A percentile compares a stretch with the other conserved stretches of the same genome.
Conservation (phyloP, 2,888 invertebrate species). For the Caenorhabditis sp. region DNA sequence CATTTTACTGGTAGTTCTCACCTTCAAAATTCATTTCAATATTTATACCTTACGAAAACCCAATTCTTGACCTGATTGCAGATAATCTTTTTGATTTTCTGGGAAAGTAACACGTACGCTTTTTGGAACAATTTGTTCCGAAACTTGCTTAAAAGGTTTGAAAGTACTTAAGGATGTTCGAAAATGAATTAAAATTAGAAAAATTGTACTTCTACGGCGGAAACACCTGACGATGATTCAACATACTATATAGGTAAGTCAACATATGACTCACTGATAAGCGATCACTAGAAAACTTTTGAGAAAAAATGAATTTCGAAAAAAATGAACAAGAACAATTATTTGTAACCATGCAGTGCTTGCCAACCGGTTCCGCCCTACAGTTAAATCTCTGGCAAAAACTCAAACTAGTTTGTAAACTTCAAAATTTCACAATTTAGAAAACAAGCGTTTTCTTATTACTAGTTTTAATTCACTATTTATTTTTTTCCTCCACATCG, state of each 20-base stretch:
- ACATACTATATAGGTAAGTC: background rate
- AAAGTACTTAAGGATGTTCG: background rate
- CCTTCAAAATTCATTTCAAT: too few relatives aligned
- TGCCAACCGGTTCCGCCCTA: too few relatives aligned
- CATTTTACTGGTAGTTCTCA: slow-evolving; percentile 35
- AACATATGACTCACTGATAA: slow-evolving; percentile 33
- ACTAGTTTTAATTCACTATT: background rate
- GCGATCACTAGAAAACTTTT: slow-evolving; percentile 16
- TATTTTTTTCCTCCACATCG: background rate
- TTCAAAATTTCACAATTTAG: background rate
- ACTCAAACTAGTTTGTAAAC: too few relatives aligned
- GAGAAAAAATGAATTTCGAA: background rate
- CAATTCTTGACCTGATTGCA: too few relatives aligned
- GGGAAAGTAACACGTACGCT: too few relatives aligned
- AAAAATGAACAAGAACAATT: too few relatives aligned
- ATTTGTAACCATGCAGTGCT: too few relatives aligned
- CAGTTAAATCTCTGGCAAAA: too few relatives aligned
- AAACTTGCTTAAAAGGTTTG: background rate
- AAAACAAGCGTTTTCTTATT: too few relatives aligned
- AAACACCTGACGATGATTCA: slow-evolving; percentile 15
- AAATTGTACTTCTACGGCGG: background rate
- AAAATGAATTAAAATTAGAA: background rate
- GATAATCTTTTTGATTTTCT: too few relatives aligned
- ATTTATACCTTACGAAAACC: too few relatives aligned
- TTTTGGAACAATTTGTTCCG: too few relatives aligned